Conservation (phyloP, 2,113 vertebrate species). For the Aleadryas rufinucha region DNA sequence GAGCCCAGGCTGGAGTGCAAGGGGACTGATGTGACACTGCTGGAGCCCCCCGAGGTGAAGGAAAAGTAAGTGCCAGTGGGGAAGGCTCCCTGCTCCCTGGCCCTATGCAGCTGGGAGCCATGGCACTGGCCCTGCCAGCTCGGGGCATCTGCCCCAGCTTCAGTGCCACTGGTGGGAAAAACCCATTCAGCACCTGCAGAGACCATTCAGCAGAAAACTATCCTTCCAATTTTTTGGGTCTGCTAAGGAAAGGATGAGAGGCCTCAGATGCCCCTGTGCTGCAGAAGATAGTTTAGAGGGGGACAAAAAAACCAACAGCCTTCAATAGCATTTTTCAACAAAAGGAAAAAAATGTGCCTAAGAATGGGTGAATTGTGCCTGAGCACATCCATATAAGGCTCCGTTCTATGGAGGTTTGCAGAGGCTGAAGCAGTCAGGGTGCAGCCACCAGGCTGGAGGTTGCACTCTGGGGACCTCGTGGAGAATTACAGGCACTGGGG, state of each 20-base stretch:
- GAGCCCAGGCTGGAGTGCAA: conserved; percentile 18
- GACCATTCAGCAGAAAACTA: neutral
- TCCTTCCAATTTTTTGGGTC: neutral
- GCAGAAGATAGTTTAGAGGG: neutral
- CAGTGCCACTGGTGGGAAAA: neutral
- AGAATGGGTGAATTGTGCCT: neutral
- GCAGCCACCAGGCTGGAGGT: rapidly evolving
- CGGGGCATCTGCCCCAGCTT: rapidly evolving
- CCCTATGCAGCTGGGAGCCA: neutral
- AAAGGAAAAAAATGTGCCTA: neutral
- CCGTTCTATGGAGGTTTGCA: rapidly evolving
- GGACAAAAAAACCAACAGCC: neutral
- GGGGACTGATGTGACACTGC: neutral
- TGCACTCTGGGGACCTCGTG: rapidly evolving
- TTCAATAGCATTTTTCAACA: neutral
- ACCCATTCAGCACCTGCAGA: neutral
- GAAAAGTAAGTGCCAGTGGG: conserved; percentile 77
- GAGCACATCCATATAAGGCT: neutral
- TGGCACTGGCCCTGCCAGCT: neutral
- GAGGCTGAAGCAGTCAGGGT: neutral
- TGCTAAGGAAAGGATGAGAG: neutral
- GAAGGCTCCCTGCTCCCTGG: neutral
- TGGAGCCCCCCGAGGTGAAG: conserved; percentile 60
- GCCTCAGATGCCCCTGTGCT: neutral
- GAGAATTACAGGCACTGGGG: neutral